Evolutionary conservation across 2,888 invertebrate species (phyloP), one percentile per base, ranked within the genome.

Genomic region (Tipula unca): DNA sequence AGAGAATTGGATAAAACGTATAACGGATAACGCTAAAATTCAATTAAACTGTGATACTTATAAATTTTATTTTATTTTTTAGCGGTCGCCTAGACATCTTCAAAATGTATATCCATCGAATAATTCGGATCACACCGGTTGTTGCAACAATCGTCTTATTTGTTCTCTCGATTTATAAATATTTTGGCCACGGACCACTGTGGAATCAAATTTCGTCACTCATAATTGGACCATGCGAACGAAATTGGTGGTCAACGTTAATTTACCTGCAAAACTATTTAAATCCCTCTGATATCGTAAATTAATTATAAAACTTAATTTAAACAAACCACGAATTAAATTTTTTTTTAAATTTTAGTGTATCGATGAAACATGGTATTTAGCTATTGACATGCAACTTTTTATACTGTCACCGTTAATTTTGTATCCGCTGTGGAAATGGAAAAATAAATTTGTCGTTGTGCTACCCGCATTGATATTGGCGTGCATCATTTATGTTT

Each of bases 341-440:
- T n/a, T 6, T 82, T 54, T 29, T 14, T 35, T 36, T 32, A 54
- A 3, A 14, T 48, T 85, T n/a, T 20, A 86, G 91, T 93, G 93
- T 88, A 88, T 93, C 48, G 48, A 48, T 17, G 48, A 48, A 17
- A 89, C 91, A 0, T 92, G 92, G 92, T 92, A 92, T 87, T 87
- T 92, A 13, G 90, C 91, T 1, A 90, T 92, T 8, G 92, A 92
- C 86, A 91, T 91, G 89, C 92, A 92, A 87, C 88, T 92, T 39
- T 92, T 90, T 87, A 88, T 91, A 87, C 85, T 92, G 48, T 90
- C 92, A 1, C 92, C 92, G 1, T 85, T 92, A 5, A 88, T 92
- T 25, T 88, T 92, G 32, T 89, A 89, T 85, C 89, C 90, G 1
- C 87, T 92, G 0, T 85, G 85, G 85, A 54, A 54, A 32, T 85